Percentiles rank a stretch among this genome's conserved stretches.
phyloP scores from a whole-genome alignment of 2,113 vertebrate genomes.

The Reinhardtius hippoglossoides region DNA sequence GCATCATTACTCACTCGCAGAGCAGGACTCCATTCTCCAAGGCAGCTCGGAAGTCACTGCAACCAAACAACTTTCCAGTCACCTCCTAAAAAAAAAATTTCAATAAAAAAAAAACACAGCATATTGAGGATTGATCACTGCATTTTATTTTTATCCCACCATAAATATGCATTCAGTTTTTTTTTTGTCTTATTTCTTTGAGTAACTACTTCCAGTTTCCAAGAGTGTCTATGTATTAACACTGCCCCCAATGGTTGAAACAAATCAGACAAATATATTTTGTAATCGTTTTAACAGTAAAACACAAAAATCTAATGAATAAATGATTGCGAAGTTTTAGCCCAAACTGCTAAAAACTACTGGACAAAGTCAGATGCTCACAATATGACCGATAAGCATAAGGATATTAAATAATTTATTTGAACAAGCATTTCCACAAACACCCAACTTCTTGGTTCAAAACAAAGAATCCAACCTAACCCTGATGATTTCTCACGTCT shows the following conservation, averaged over 20 bases:
- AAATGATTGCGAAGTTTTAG: too few relatives aligned
- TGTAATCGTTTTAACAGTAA: neutral
- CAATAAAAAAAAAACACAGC: too few relatives aligned
- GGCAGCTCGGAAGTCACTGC: conserved; percentile 89
- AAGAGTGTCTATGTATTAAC: neutral
- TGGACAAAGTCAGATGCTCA: conserved; percentile 2
- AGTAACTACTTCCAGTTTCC: neutral
- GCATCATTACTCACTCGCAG: conserved; percentile 90
- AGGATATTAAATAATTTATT: too few relatives aligned
- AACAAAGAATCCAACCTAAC: conserved; percentile 42
- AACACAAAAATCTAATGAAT: neutral
- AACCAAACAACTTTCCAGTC: conserved; percentile 90
- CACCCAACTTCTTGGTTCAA: conserved; percentile 25
- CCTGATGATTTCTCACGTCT: conserved; percentile 29
- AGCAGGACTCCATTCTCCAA: conserved; percentile 93
- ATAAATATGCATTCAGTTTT: neutral
- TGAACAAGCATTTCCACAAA: neutral
- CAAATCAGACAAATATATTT: too few relatives aligned
- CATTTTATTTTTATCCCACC: neutral
- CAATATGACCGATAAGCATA: neutral
- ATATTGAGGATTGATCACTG: neutral
- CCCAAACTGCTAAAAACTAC: neutral
- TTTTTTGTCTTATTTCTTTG: neutral
- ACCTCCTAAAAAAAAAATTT: conserved; percentile 83
- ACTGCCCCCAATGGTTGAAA: neutral